Evolutionary conservation across 2,888 invertebrate genomes (phyloP).

Genomic region (Coelopa pilipes): DNA sequence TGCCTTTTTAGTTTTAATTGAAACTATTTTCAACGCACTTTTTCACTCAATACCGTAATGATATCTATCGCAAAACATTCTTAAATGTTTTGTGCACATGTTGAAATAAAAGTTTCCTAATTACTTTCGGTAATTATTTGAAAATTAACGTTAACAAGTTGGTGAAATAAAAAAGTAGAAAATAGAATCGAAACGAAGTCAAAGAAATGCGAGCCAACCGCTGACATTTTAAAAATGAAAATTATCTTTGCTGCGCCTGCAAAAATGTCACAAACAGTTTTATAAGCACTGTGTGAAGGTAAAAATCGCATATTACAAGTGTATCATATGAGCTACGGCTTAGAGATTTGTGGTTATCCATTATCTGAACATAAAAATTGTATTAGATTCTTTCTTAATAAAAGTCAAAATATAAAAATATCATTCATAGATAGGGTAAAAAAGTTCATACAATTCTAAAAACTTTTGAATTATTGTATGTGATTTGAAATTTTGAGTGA

Average conservation of each 20-base stretch:
- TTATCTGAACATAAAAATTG: too few relatives aligned
- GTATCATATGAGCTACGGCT: neutral
- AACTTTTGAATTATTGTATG: too few relatives aligned
- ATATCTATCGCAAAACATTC: slow-evolving; percentile 5
- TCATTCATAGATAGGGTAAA: too few relatives aligned
- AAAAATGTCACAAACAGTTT: slow-evolving; percentile 20
- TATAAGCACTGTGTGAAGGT: neutral
- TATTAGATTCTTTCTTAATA: too few relatives aligned
- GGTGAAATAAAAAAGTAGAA: neutral
- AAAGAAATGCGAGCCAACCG: slow-evolving; percentile 27
- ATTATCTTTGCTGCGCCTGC: slow-evolving; percentile 24
- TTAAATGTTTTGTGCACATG: slow-evolving; percentile 14
- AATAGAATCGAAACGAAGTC: slow-evolving; percentile 9
- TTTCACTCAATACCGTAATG: neutral
- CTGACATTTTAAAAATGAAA: slow-evolving; percentile 33
- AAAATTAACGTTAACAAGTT: neutral
- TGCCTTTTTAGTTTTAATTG: neutral
- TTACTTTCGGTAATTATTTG: slow-evolving; percentile 2
- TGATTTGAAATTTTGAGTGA: too few relatives aligned
- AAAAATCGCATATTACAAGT: neutral
- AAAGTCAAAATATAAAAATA: too few relatives aligned
- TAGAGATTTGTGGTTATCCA: too few relatives aligned
- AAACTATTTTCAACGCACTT: neutral
- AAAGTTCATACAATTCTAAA: too few relatives aligned
- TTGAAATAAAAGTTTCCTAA: neutral